Evolutionary conservation across 2,888 invertebrate species (phyloP), one percentile per base, ranked within the genome.

Genomic region (Mesorhabditis sp.): DNA sequence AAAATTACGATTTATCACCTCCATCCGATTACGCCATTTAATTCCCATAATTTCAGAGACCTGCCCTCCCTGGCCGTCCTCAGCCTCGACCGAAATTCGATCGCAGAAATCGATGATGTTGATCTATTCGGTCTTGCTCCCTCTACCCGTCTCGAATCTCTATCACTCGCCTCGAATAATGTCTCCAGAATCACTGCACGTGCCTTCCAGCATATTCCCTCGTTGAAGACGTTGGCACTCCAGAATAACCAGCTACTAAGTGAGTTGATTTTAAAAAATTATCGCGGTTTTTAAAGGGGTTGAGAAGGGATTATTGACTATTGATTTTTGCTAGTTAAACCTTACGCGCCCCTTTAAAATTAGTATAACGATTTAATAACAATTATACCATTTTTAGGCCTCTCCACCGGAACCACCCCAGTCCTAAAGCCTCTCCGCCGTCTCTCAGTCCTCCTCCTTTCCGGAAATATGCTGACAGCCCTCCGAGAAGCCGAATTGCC

Each of bases 361-460:
- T 28, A 28, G 10, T 58, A n/a, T 58, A 58, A 4, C 4, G 2
- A 58, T 58, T 58, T 58, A 13, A 10, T 10, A 10, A 58, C 3
- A 58, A 58, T 13, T 58, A 58, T n/a, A 13, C 64, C 62, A 50
- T n/a, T 50, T 50, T n/a, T 50, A 50, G 58, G 58, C 58, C 63
- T 62, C 13, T 62, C 63, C 7, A 7, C 10, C 41, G 10, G 13
- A 43, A 62, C 66, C 1, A 50, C 66, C 0, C 72, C 79, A 4
- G 75, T 87, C 15, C 86, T 87, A 72, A 72, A 80, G 4, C 78
- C 87, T 69, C 79, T 80, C 45, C 81, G 72, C 41, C 76, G 85
- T n/a, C 83, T 88, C 45, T 80, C 84, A 7, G 84, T 85, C 71
- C 80, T 88, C 6, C 87, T 87, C 84, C 73, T 88, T 4, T 87